Evolutionary conservation across 2,888 invertebrate species (phyloP), one percentile per base, ranked within the genome.

Genomic region (Iselma pallidipennis): DNA sequence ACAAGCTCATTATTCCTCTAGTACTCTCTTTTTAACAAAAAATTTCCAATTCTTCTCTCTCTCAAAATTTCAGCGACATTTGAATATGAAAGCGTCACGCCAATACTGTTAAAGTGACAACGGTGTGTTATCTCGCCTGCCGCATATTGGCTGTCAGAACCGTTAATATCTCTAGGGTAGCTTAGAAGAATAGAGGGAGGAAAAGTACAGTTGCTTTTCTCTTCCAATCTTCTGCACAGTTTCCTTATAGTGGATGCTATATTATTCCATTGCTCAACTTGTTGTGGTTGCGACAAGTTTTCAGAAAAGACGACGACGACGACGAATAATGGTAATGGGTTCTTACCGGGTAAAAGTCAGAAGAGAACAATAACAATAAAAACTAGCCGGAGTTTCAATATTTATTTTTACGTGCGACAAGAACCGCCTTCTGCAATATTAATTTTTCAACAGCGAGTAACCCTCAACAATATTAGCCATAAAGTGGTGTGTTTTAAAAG

Each of bases 311-410:
- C n/a, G n/a, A n/a, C n/a, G n/a, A n/a, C n/a, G n/a, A n/a, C n/a
- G n/a, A 71, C 69, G 66, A 68, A 67, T 69, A 69, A 71, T 64
- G 59, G 67, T 72, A 73, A 73, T 71, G 67, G 66, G 54, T 53
- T 48, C 45, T 51, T 61, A 65, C 65, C n/a, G 68, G 57, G 62
- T 68, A 59, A 37, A 37, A 69, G 65, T 60, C 63, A 61, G 57
- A n/a, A n/a, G n/a, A n/a, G n/a, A 51, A 71, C 67, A 71, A 72
- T 76, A 74, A 74, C 73, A 76, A 73, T 76, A 76, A 76, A 75
- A 76, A 71, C 71, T 72, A 74, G 72, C 74, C 74, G 73, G 66
- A 68, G 68, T 76, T 74, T 73, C 75, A 74, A 75, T 75, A 74
- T 76, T 75, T 72, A 75, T 75, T 74, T 75, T 73, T 71, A 74